A percentile compares a stretch with the other conserved stretches of the same genome.
These are phyloP conservation scores for Carettochelys insculpta DNA, from an alignment of 2,113 vertebrate species.

Conservation along the genomic window DNA sequence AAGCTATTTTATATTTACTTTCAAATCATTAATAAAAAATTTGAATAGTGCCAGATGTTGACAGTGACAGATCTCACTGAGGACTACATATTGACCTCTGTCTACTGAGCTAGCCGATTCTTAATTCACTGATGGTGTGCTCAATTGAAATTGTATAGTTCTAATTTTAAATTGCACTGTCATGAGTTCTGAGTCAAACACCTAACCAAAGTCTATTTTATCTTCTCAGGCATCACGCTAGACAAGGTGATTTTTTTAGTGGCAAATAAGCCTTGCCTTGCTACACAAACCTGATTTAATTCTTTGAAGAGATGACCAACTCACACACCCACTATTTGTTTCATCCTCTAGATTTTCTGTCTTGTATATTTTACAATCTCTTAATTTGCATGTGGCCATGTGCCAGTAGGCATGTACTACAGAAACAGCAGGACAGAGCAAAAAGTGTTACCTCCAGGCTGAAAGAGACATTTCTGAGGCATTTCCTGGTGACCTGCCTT, in stretches of 20 bases:
- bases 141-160: background rate
- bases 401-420: background rate
- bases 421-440: background rate
- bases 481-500: background rate
- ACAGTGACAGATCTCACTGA: background rate
- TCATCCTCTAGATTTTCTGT: background rate
- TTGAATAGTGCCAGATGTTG: rapidly evolving
- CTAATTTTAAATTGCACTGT: background rate
- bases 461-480: no score
- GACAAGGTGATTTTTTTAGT: no score
- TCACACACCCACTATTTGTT: background rate
- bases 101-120: background rate
- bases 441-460: background rate
- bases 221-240: background rate
- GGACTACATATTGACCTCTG: background rate
- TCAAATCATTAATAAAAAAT: background rate
- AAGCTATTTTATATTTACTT: background rate
- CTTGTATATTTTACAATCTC: background rate
- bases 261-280: no score
- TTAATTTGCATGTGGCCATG: background rate
- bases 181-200: background rate
- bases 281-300: no score
- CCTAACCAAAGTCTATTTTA: background rate
- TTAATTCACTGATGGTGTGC: rapidly evolving
- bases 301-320: no score